Evolutionary conservation across 2,797 vertebrate species (phyloP).

Genomic region (Schizopygopsis pylzovi): DNA sequence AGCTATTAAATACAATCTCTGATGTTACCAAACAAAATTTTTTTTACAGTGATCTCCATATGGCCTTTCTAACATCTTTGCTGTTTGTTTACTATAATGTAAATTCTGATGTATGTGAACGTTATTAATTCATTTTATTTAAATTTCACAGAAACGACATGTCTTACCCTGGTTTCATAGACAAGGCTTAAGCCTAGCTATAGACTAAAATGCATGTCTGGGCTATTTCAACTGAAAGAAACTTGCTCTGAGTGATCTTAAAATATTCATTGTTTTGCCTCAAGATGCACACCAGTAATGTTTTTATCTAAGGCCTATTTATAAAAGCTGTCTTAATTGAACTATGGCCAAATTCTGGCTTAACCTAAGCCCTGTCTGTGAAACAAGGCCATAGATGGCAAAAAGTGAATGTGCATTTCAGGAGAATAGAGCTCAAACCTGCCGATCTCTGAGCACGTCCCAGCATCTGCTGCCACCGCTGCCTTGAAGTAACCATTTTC

Average conservation of each 20-base stretch:
- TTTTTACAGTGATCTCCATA: background rate
- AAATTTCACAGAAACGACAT: background rate
- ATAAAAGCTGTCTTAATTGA: no score
- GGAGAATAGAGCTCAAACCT: slow-evolving; percentile 78
- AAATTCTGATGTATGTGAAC: background rate
- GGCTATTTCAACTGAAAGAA: no score
- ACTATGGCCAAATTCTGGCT: no score
- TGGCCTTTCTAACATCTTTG: background rate
- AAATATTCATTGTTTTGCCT: background rate
- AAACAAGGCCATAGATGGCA: background rate
- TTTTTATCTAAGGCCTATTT: no score
- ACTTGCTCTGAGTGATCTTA: no score
- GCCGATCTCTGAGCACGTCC: slow-evolving; percentile 86
- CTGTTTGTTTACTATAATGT: background rate
- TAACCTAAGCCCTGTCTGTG: no score
- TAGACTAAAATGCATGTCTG: no score
- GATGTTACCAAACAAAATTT: background rate
- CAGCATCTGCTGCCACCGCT: slow-evolving; percentile 88
- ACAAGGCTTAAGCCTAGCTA: no score
- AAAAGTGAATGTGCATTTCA: background rate
- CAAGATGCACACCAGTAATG: background rate
- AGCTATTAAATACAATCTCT: background rate
- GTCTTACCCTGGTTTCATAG: no score
- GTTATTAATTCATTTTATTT: background rate
- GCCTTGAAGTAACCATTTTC: slow-evolving; percentile 73